A percentile compares a stretch with the other conserved stretches of the same genome.
Conservation (phyloP, 2,797 vertebrate species). For the Rhabdomys pumilio region DNA sequence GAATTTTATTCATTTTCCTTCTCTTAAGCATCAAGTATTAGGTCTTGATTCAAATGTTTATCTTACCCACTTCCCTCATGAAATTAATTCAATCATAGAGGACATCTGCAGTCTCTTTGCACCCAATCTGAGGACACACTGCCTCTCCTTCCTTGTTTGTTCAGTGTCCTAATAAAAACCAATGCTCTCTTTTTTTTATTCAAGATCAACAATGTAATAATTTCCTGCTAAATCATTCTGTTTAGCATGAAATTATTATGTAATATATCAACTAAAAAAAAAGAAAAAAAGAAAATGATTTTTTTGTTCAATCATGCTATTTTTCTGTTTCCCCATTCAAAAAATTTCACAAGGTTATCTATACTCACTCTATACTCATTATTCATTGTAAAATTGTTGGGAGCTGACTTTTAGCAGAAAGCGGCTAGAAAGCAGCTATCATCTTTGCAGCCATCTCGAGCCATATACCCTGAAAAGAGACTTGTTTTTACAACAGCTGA, state of each 20-base stretch:
- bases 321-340: not conserved
- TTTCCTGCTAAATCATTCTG: constrained; percentile 12
- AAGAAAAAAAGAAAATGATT: not conserved
- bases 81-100: not conserved
- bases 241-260: constrained; percentile 11
- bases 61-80: not conserved
- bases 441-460: too few species aligned
- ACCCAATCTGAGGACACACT: not conserved
- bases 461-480: too few species aligned
- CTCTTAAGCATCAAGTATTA: not conserved
- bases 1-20: not conserved
- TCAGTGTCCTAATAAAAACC: not conserved
- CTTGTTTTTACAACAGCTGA: too few species aligned
- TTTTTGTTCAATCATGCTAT: not conserved
- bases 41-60: not conserved
- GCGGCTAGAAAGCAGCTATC: too few species aligned
- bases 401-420: too few species aligned
- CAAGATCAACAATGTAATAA: not conserved
- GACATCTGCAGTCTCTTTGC: not conserved
- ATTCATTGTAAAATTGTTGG: not conserved
- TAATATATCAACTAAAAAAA: not conserved
- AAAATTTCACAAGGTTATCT: not conserved
- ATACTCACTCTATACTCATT: not conserved
- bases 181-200: not conserved
- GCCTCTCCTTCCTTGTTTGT: not conserved